Evolutionary conservation across 1,140 invertebrate species (phyloP).

Genomic region (Drosophila bifasciata): DNA sequence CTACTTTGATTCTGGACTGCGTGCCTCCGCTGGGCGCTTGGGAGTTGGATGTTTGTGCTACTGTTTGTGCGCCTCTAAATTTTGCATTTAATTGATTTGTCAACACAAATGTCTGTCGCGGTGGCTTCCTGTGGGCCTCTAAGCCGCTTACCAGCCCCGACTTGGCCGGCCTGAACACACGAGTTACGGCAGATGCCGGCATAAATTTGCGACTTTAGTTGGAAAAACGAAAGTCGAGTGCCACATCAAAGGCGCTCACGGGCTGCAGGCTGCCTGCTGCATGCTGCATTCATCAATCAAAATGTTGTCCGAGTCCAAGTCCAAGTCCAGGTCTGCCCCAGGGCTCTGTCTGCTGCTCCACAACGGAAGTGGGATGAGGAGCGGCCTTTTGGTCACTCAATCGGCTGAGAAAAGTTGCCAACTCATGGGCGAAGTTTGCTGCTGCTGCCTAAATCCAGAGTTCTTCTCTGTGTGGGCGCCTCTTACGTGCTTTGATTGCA

Average conservation of each 20-base stretch:
- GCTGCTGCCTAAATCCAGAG: constrained; percentile 17
- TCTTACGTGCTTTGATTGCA: constrained; percentile 54
- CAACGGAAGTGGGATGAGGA: not conserved
- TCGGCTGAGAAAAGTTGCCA: constrained; percentile 57
- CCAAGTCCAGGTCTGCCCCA: constrained; percentile 6
- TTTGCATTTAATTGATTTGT: constrained; percentile 80
- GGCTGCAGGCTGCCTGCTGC: constrained; percentile 18
- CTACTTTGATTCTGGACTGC: not conserved
- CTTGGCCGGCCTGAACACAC: constrained; percentile 63
- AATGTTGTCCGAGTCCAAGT: constrained; percentile 17
- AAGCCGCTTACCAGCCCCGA: constrained; percentile 58
- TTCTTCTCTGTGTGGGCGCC: constrained; percentile 59
- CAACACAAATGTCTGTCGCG: constrained; percentile 68
- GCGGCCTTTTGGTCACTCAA: constrained; percentile 20
- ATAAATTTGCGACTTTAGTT: constrained; percentile 74
- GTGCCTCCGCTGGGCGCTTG: constrained; percentile 8
- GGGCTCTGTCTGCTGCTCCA: too few relatives aligned
- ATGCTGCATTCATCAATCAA: constrained; percentile 76
- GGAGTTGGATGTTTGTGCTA: constrained; percentile 36
- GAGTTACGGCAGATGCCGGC: constrained; percentile 62
- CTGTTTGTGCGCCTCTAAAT: constrained; percentile 73
- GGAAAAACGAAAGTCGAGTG: constrained; percentile 66
- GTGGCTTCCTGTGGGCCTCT: constrained; percentile 57
- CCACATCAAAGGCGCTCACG: constrained; percentile 62
- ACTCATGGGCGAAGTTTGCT: constrained; percentile 47